Base-by-base conservation (phyloP, 2,797 vertebrate species). In the Nannoperca australis region DNA sequence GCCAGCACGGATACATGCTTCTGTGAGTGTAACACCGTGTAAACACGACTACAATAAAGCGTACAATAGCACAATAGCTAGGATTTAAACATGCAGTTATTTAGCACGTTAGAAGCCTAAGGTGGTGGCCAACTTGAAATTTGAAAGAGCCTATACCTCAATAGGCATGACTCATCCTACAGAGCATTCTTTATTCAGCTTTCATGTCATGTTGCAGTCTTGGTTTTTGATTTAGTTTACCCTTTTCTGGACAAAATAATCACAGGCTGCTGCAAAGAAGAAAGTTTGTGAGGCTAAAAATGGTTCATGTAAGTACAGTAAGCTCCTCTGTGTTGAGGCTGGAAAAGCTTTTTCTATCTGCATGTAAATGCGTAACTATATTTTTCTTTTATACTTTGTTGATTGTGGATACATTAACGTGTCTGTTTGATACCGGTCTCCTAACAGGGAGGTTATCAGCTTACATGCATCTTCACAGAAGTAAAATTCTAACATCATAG, bases 1-100 rank as follows among this genome's bases (percentile, higher is more conserved):
- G 97, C 92, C 96, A 5, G 94, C 95, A 20, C 94, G 97, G 73
- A 94, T 97, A 30, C 96, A 98, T 49, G 47, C 89, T 73, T 99
- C 97, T 7, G 98, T 99, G 94, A 97, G 97, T 93, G 60, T 1
- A 40, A 55, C 20, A 17, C 1, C 0, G 0, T 14, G 7, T 10
- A 38, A 30, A 44, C 2, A 34, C 27, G 24, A 12, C 49, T 30
- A 15, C 0, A 15, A 13, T 34, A n/a, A 2, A 3, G 27, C 13
- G 9, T 1, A 45, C 4, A 47, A 7, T 36, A 24, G 7, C 18
- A 10, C 24, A 63, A 24, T 4, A 51, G 49, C 10, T 22, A 22
- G 15, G 7, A 34, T 30, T 66, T 55, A 8, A 60, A 59, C 30
- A 11, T 50, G 69, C 59, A 47, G 18, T 12, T 4, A 32, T 27